Percentiles rank a stretch among this genome's conserved stretches.
These are phyloP conservation scores for Bedellia somnulentella DNA, from an alignment of 2,888 invertebrate species.

Conservation along the genomic window DNA sequence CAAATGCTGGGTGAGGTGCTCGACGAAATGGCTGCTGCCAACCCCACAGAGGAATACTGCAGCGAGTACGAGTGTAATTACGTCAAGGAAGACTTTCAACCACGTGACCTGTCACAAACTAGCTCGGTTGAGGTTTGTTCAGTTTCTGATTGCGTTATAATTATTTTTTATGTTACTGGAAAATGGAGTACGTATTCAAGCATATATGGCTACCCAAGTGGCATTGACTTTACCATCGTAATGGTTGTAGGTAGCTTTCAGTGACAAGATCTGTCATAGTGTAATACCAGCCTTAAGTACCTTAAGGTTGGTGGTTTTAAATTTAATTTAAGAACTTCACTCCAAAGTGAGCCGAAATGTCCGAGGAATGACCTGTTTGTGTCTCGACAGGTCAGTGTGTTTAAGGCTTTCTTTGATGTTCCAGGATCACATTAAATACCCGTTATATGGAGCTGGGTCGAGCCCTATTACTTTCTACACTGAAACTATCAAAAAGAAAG, in stretches of 20 bases:
- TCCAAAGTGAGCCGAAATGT: too few relatives aligned
- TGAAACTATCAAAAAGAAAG: slow-evolving; percentile 18
- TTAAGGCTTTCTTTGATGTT: too few relatives aligned
- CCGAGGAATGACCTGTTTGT: too few relatives aligned
- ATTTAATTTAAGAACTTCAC: not conserved
- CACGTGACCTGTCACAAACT: slow-evolving; percentile 32
- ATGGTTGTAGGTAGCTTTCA: too few relatives aligned
- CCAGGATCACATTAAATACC: slow-evolving; percentile 48
- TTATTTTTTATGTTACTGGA: too few relatives aligned
- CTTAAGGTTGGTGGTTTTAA: not conserved
- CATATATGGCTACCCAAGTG: not conserved
- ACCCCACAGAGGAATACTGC: slow-evolving; percentile 36
- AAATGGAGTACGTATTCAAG: not conserved
- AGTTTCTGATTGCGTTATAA: too few relatives aligned
- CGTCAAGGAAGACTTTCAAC: slow-evolving; percentile 33
- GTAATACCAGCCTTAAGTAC: not conserved
- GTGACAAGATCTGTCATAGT: too few relatives aligned
- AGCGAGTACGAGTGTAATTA: slow-evolving; percentile 46
- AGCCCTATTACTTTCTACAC: slow-evolving; percentile 48
- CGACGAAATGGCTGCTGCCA: slow-evolving; percentile 34
- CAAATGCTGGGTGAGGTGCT: slow-evolving; percentile 54
- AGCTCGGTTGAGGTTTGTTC: slow-evolving; percentile 35
- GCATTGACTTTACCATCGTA: too few relatives aligned
- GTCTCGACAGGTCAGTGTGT: too few relatives aligned
- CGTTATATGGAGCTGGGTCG: slow-evolving; percentile 49